Evolutionary conservation across 2,797 vertebrate genomes (phyloP).

Genomic region (Eremophila alpestris): DNA sequence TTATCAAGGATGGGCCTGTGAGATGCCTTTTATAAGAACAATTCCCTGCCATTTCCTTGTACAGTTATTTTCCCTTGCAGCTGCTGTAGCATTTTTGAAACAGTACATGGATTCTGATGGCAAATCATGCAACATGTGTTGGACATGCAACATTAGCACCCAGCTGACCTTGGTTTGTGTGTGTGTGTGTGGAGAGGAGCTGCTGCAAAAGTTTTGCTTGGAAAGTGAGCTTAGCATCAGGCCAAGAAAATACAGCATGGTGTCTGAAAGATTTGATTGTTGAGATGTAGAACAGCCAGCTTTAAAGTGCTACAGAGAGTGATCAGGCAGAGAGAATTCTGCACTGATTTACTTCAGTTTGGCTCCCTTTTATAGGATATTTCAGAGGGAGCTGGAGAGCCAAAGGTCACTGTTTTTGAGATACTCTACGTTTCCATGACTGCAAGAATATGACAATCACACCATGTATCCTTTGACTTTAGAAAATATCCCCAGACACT

Average conservation of each 20-base stretch:
- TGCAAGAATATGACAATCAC: slow-evolving; percentile 60
- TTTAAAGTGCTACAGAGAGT: neutral
- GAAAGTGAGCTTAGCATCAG: neutral
- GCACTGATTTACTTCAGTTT: neutral
- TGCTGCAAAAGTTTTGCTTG: neutral
- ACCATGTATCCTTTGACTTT: slow-evolving; percentile 33
- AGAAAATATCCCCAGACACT: slow-evolving; percentile 55
- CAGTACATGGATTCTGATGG: neutral
- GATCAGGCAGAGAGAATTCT: neutral
- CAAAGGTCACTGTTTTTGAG: slow-evolving; percentile 51
- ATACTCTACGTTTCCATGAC: slow-evolving; percentile 21
- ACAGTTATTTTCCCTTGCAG: neutral
- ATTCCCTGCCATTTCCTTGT: fast-evolving
- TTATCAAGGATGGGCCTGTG: neutral
- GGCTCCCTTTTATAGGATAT: neutral
- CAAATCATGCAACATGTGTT: neutral
- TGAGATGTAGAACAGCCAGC: neutral
- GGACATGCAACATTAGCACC: neutral
- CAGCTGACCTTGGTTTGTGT: neutral
- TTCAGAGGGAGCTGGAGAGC: neutral
- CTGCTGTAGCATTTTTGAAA: neutral
- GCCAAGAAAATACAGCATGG: neutral
- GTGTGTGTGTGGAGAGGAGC: neutral
- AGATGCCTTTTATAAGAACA: neutral
- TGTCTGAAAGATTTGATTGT: neutral